Conservation (phyloP, 1,140 invertebrate genomes). For the Fopius arisanus region DNA sequence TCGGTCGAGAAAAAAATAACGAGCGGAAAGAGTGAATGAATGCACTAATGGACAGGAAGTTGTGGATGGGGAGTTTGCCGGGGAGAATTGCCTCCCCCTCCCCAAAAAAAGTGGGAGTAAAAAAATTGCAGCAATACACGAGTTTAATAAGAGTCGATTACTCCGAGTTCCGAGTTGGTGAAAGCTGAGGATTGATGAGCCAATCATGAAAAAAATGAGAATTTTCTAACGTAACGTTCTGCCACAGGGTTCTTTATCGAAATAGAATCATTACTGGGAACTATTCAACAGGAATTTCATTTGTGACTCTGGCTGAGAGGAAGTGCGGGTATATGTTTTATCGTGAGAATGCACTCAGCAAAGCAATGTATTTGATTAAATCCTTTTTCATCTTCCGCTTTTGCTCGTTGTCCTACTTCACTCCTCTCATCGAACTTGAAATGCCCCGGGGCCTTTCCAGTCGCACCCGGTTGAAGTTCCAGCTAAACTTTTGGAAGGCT, state of each 20-base stretch:
- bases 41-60: neutral
- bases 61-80: neutral
- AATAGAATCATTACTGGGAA: neutral
- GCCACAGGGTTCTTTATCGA: neutral
- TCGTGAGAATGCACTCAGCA: neutral
- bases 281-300: neutral
- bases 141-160: neutral
- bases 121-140: neutral
- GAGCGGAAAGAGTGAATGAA: neutral
- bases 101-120: neutral
- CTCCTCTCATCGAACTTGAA: slow-evolving; percentile 4
- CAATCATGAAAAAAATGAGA: neutral
- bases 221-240: neutral
- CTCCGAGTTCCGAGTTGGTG: neutral
- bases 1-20: neutral
- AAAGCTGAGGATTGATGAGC: slow-evolving; percentile 7
- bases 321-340: neutral
- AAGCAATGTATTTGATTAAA: neutral
- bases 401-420: neutral
- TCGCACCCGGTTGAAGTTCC: neutral
- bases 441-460: neutral
- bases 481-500: neutral
- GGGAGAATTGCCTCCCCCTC: neutral
- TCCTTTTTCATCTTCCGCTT: neutral
- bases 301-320: neutral